Evolutionary conservation across 2,797 vertebrate species (phyloP).

Genomic region (Pterois miles): DNA sequence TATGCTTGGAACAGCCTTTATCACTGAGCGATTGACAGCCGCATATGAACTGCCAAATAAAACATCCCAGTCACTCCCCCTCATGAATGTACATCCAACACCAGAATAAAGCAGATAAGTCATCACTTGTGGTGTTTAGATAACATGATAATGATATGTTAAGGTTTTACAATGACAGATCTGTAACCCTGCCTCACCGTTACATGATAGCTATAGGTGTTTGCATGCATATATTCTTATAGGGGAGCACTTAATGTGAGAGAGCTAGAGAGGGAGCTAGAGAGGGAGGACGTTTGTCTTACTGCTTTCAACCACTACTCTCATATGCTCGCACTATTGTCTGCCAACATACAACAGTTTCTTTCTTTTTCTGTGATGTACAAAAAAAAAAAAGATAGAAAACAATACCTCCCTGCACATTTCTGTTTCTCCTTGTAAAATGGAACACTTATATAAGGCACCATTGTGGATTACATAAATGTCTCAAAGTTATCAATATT

Average conservation of each 20-base stretch:
- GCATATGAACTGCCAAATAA: conserved; percentile 52
- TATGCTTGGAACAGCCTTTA: conserved; percentile 62
- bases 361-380: conserved; percentile 52
- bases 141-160: background rate
- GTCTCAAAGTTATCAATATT: conserved; percentile 84
- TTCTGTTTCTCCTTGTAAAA: conserved; percentile 71
- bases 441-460: conserved; percentile 84
- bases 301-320: conserved; percentile 29
- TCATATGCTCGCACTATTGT: conserved; percentile 36
- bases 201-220: background rate
- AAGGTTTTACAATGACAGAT: background rate
- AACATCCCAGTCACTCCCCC: conserved; percentile 56
- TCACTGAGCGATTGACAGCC: conserved; percentile 56
- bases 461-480: conserved; percentile 84
- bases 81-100: conserved; percentile 44
- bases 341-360: conserved; percentile 57
- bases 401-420: conserved; percentile 75
- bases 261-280: background rate
- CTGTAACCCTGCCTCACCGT: background rate
- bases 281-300: conserved; percentile 29
- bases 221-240: conserved; percentile 2
- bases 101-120: conserved; percentile 27
- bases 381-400: conserved; percentile 33
- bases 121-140: conserved; percentile 19
- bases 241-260: conserved; percentile 2